Base-by-base conservation (phyloP, 2,888 invertebrate species). In the Pinctada fucata region DNA sequence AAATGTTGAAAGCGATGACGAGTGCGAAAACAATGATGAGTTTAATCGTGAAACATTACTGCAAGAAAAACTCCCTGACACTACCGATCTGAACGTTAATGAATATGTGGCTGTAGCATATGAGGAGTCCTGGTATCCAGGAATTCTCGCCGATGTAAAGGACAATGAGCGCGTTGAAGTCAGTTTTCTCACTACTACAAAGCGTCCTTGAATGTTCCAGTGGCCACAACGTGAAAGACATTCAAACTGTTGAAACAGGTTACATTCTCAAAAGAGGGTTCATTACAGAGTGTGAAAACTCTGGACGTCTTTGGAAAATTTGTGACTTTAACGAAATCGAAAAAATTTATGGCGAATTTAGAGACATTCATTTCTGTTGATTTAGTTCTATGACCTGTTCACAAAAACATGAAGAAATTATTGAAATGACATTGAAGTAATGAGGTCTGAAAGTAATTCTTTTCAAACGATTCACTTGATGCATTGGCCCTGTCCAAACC, bases 31-130 rank as follows among this genome's bases (percentile, higher is more conserved):
- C 8, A 51, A 70, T 70, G 70, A 70, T 8, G n/a, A 31, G 48
- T 3, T 10, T 47, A 13, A 48, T 48, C 4, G 5, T 69, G 69
- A 69, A 69, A 31, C 8, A 10, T 8, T 47, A 31, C n/a, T 31
- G 6, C 69, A 69, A n/a, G 16, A 66, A 69, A 48, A 8, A 5
- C n/a, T 69, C 8, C 48, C 5, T 69, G 49, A 10, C 5, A 31
- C 8, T 69, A 8, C 16, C 13, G 66, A 13, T 13, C 6, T 31
- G 6, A 69, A 8, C 6, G 69, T 69, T 8, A 69, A 69, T 47
- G 69, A 69, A 48, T 69, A 69, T 69, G 69, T 69, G 6, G 2
- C 69, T 13, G 49, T 69, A 10, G 69, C 69, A 5, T 69, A 69
- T 69, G 49, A 69, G 5, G 49, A 69, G 2, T 8, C 6, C 47